Evolutionary conservation across 2,797 vertebrate species (phyloP).

Genomic region (Agapornis canus): DNA sequence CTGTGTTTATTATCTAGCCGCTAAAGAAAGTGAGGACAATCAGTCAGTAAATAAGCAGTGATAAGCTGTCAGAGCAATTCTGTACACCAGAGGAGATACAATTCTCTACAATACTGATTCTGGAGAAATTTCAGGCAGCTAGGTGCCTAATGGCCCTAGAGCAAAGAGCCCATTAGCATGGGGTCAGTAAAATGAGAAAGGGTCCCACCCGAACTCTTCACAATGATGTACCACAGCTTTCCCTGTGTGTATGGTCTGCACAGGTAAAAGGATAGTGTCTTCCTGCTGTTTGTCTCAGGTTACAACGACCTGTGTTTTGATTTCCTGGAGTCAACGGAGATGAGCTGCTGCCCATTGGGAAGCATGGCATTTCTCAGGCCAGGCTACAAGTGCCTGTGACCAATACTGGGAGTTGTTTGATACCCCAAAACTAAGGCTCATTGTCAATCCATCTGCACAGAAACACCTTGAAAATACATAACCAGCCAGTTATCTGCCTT

Average conservation of each 20-base stretch:
- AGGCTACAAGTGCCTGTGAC: neutral
- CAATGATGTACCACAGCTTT: rapidly evolving
- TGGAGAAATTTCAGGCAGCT: neutral
- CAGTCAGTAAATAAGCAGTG: neutral
- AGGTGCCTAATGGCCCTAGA: neutral
- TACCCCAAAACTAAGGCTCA: neutral
- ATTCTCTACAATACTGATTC: neutral
- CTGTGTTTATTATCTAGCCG: neutral
- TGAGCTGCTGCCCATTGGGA: neutral
- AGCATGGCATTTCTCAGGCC: neutral
- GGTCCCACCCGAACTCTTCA: neutral
- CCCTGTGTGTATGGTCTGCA: neutral
- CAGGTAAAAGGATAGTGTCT: neutral
- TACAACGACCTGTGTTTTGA: neutral
- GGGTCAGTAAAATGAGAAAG: neutral
- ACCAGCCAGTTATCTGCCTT: neutral
- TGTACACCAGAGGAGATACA: neutral
- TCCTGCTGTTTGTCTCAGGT: neutral
- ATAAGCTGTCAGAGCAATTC: neutral
- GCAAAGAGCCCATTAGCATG: neutral
- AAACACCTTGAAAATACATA: neutral
- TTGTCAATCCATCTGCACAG: neutral
- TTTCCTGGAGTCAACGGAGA: rapidly evolving
- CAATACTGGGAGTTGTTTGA: neutral
- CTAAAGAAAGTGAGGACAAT: neutral